phyloP scores from a whole-genome alignment of 2,797 vertebrate genomes.

The Liasis olivaceus region DNA sequence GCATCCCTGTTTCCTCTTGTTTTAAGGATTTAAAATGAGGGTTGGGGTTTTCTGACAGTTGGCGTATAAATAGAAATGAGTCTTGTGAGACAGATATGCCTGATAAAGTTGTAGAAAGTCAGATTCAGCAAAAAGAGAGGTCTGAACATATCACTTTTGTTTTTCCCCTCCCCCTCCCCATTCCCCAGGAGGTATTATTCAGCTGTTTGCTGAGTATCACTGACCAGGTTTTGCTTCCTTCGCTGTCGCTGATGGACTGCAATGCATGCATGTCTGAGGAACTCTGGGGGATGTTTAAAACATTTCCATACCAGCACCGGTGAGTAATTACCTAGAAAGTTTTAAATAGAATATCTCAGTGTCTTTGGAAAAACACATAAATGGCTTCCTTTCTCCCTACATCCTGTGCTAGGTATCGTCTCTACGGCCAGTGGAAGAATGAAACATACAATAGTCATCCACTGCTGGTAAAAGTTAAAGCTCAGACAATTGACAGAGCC shows the following conservation, averaged over 20 bases:
- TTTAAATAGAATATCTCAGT: background rate
- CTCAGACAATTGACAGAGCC: constrained; percentile 96
- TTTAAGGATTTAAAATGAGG: background rate
- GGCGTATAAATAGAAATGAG: background rate
- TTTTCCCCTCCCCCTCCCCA: background rate
- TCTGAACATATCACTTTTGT: background rate
- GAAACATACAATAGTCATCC: constrained; percentile 95
- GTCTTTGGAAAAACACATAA: constrained; percentile 17
- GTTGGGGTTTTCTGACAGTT: background rate
- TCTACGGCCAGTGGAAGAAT: constrained; percentile 99
- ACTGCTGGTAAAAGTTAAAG: constrained; percentile 96
- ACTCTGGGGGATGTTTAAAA: constrained; percentile 97
- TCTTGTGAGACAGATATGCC: background rate
- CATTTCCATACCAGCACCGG: constrained; percentile 97
- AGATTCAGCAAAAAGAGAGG: background rate
- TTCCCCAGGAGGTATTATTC: constrained; percentile 86
- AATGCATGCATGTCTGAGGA: constrained; percentile 99
- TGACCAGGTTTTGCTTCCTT: constrained; percentile 95
- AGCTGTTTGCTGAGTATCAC: constrained; percentile 97
- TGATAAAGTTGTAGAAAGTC: background rate
- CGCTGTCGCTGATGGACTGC: constrained; percentile 96
- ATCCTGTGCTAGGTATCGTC: constrained; percentile 84
- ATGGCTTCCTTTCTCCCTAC: constrained; percentile 23
- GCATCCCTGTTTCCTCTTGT: background rate
- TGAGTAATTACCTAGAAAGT: constrained; percentile 67